These are phyloP conservation scores for Podargus strigoides DNA, from an alignment of 2,797 vertebrate species.

Conservation along the genomic window DNA sequence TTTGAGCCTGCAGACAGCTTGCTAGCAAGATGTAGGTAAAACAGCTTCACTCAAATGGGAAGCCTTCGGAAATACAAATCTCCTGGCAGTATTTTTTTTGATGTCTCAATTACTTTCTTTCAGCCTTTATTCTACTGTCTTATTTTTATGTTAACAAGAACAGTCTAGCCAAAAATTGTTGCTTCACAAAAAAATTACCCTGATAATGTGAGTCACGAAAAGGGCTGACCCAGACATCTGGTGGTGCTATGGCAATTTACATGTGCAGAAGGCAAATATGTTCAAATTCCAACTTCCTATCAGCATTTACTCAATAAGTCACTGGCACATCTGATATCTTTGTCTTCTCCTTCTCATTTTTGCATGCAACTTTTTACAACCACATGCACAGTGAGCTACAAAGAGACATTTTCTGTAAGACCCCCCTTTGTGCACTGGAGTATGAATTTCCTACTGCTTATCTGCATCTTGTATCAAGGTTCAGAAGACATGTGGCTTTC, in stretches of 20 bases:
- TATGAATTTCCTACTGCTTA: not conserved
- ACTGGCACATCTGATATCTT: not conserved
- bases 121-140: not conserved
- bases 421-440: rapidly evolving
- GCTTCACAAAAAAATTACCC: not conserved
- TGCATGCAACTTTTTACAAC: not conserved
- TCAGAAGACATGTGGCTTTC: not conserved
- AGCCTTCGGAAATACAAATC: not conserved
- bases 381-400: not conserved
- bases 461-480: not conserved
- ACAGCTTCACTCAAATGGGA: not conserved
- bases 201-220: not conserved
- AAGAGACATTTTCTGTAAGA: not conserved
- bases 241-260: not conserved
- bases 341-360: not conserved
- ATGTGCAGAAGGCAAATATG: not conserved
- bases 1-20: not conserved
- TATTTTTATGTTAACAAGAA: not conserved
- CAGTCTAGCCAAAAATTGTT: not conserved
- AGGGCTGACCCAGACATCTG: not conserved
- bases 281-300: not conserved
- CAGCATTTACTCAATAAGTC: not conserved
- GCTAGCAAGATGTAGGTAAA: not conserved
- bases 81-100: not conserved
- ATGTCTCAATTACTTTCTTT: not conserved